phyloP scores from a whole-genome alignment of 2,888 invertebrate species.

The Ectemnius continuus region DNA sequence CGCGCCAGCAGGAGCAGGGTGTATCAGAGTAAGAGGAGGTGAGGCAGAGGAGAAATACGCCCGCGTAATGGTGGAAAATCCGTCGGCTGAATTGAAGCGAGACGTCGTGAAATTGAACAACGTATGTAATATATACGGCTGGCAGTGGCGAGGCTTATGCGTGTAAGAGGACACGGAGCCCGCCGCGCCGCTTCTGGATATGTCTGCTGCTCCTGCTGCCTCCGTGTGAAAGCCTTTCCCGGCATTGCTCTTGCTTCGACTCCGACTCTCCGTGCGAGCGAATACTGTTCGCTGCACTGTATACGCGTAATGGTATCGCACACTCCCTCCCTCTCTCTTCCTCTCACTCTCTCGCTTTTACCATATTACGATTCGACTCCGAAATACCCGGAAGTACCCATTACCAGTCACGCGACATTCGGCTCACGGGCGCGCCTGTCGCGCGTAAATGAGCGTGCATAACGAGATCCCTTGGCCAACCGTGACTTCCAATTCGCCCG shows the following conservation, averaged over 20 bases:
- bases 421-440: not conserved
- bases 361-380: slow-evolving; percentile 13
- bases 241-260: too few species aligned
- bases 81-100: slow-evolving; percentile 75
- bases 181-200: slow-evolving; percentile 23
- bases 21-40: slow-evolving; percentile 33
- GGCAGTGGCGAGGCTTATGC: slow-evolving; percentile 42
- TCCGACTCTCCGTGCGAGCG: not conserved
- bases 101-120: slow-evolving; percentile 77
- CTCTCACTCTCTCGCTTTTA: not conserved
- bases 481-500: not conserved
- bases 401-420: slow-evolving; percentile 28
- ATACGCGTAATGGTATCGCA: slow-evolving; percentile 8
- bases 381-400: slow-evolving; percentile 23
- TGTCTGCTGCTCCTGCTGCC: slow-evolving; percentile 19
- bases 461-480: slow-evolving; percentile 1
- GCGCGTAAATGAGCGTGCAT: not conserved
- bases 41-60: slow-evolving; percentile 62
- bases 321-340: not conserved
- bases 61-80: slow-evolving; percentile 75
- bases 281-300: not conserved
- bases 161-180: slow-evolving; percentile 45
- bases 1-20: slow-evolving; percentile 31
- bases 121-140: slow-evolving; percentile 72
- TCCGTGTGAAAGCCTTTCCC: not conserved